Conservation (phyloP, 2,888 invertebrate genomes). For the Harpagoxenus sublaevis region DNA sequence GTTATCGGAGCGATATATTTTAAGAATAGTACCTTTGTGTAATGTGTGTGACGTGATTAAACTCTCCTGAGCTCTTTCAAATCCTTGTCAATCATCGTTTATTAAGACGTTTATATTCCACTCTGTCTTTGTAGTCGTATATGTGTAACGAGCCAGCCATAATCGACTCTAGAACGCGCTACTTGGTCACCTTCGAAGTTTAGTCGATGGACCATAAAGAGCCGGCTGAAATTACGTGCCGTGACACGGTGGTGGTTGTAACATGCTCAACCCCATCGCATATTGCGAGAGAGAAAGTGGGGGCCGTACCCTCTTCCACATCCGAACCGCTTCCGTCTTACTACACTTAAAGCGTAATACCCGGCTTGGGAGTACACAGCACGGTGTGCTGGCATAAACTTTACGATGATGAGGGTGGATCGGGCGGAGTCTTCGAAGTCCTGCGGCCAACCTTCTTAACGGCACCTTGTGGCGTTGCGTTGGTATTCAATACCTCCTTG, state of each 20-base stretch:
- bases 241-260: conserved; percentile 55
- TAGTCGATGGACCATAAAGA: conserved; percentile 76
- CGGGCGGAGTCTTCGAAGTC: conserved; percentile 67
- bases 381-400: conserved; percentile 75
- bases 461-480: conserved; percentile 35
- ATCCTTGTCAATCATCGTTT: background rate
- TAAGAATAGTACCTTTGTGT: no score
- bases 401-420: conserved; percentile 78
- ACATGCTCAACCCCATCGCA: conserved; percentile 35
- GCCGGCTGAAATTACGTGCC: conserved; percentile 74
- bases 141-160: conserved; percentile 10
- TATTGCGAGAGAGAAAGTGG: conserved; percentile 9
- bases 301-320: conserved; percentile 7
- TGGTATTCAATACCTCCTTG: conserved; percentile 48
- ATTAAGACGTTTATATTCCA: background rate
- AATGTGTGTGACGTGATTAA: background rate
- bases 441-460: conserved; percentile 57
- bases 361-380: conserved; percentile 65
- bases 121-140: background rate
- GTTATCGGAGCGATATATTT: no score
- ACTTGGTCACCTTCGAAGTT: conserved; percentile 70
- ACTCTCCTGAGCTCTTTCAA: background rate
- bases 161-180: conserved; percentile 31
- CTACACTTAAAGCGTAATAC: conserved; percentile 70
- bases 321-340: conserved; percentile 17